Percentiles rank a stretch among this genome's conserved stretches.
phyloP scores from a whole-genome alignment of 1,140 invertebrate species.

The Gyrodactylus salaris region DNA sequence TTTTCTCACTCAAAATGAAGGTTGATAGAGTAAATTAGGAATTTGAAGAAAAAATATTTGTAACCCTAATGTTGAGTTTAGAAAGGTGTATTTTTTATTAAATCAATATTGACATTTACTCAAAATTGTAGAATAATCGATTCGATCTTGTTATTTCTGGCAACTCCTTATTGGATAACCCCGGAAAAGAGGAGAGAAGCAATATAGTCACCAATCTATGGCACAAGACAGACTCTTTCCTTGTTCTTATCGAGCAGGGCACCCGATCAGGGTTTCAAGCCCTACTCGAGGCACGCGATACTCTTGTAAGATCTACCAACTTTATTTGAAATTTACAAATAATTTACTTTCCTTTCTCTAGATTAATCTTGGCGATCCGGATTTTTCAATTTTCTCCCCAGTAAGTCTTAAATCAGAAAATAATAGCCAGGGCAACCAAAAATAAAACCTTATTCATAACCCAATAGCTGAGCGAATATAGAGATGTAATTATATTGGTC shows the following conservation, averaged over 20 bases:
- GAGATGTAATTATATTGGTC: not conserved
- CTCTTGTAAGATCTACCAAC: conserved; percentile 12
- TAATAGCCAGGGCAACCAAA: not conserved
- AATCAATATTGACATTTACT: too few relatives aligned
- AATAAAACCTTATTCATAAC: not conserved
- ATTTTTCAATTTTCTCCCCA: not conserved
- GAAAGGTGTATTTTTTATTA: too few relatives aligned
- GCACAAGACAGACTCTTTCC: conserved; percentile 43
- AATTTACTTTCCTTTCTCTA: not conserved
- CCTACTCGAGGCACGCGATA: conserved; percentile 21
- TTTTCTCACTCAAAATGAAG: too few relatives aligned
- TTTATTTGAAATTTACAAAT: not conserved
- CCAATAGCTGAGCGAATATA: not conserved
- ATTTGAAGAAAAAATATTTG: too few relatives aligned
- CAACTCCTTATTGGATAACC: conserved; percentile 43
- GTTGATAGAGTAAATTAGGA: too few relatives aligned
- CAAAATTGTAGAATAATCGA: conserved; percentile 29
- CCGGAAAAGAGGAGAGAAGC: conserved; percentile 28
- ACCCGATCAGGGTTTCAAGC: conserved; percentile 34
- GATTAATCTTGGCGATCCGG: not conserved
- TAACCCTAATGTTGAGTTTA: too few relatives aligned
- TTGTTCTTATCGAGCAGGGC: conserved; percentile 50
- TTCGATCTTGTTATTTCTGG: conserved; percentile 47
- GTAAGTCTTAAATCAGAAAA: not conserved
- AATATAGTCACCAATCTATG: conserved; percentile 40